Percentiles rank a stretch among this genome's conserved stretches.
Evolutionary conservation across 1,140 invertebrate genomes (phyloP).

Genomic region (Calliopsis andreniformis): DNA sequence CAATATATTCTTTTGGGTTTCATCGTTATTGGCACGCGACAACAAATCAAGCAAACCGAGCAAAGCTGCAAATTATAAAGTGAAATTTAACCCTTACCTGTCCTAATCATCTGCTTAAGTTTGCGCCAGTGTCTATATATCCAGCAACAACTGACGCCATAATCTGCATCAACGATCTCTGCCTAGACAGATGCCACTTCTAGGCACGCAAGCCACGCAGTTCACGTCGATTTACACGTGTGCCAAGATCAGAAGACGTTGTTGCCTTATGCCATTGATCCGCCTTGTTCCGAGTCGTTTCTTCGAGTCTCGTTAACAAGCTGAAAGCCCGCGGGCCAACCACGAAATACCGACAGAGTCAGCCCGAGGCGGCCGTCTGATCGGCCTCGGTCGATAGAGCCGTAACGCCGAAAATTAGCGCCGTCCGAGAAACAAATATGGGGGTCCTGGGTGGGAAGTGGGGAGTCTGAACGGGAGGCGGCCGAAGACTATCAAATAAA

Average conservation of each 20-base stretch:
- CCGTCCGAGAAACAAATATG: constrained; percentile 72
- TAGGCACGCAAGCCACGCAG: constrained; percentile 7
- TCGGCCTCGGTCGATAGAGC: constrained; percentile 69
- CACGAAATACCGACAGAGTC: constrained; percentile 42
- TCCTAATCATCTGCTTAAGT: too few relatives aligned
- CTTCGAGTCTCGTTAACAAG: constrained; percentile 58
- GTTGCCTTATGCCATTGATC: constrained; percentile 8
- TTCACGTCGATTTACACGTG: constrained; percentile 26
- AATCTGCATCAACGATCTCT: constrained; percentile 20
- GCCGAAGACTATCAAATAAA: constrained; percentile 35
- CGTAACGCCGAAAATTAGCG: constrained; percentile 76
- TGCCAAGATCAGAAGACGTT: constrained; percentile 8
- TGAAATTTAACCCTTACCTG: too few relatives aligned
- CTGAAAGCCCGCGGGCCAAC: constrained; percentile 21
- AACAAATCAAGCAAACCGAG: too few relatives aligned
- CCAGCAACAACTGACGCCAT: neutral
- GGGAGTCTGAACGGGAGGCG: neutral
- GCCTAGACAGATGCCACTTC: neutral
- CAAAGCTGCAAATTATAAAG: too few relatives aligned
- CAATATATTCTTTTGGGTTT: too few relatives aligned
- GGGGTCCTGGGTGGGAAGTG: neutral
- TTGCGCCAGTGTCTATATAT: neutral
- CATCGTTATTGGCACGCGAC: too few relatives aligned
- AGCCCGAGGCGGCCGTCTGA: constrained; percentile 49
- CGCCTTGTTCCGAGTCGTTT: constrained; percentile 26